Conservation (phyloP, 1,140 invertebrate genomes). For the Trichogramma pretiosum region DNA sequence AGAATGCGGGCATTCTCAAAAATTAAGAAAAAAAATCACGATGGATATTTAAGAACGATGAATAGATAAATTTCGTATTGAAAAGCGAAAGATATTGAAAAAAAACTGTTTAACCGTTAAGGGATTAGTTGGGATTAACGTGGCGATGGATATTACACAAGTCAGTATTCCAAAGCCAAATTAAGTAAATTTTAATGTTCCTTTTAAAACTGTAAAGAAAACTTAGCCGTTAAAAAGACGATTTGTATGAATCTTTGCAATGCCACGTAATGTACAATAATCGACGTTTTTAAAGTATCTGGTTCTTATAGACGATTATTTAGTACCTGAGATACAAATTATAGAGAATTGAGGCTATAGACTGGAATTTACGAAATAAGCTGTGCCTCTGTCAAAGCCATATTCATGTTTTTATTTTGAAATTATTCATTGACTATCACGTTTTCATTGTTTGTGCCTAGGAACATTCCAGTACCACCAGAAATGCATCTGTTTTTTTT, state of each 20-base stretch:
- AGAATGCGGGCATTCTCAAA: conserved; percentile 19
- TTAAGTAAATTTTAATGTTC: conserved; percentile 21
- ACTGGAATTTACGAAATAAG: conserved; percentile 11
- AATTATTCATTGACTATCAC: too few species aligned
- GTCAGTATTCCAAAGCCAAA: conserved; percentile 24
- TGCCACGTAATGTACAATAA: conserved; percentile 14
- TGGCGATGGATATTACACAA: conserved; percentile 21
- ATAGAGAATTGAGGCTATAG: conserved; percentile 14
- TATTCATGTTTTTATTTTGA: conserved; percentile 1
- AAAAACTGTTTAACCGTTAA: conserved; percentile 12
- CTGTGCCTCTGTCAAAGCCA: conserved; percentile 9
- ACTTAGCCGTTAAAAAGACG: conserved; percentile 15
- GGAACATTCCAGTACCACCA: conserved; percentile 14
- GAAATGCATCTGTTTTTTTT: conserved; percentile 11
- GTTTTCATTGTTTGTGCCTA: conserved; percentile 7
- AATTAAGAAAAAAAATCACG: too few species aligned
- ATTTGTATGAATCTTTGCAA: conserved; percentile 13
- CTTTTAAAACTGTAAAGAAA: conserved; percentile 18
- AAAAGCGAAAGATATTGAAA: conserved; percentile 9
- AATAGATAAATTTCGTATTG: conserved; percentile 15
- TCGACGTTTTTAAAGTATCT: conserved; percentile 7
- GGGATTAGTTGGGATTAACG: conserved; percentile 19
- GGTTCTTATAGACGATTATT: conserved; percentile 8
- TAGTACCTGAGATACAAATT: conserved; percentile 17
- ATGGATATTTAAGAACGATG: too few species aligned